Base-by-base conservation (phyloP, 2,113 vertebrate genomes). In the Morone saxatilis region DNA sequence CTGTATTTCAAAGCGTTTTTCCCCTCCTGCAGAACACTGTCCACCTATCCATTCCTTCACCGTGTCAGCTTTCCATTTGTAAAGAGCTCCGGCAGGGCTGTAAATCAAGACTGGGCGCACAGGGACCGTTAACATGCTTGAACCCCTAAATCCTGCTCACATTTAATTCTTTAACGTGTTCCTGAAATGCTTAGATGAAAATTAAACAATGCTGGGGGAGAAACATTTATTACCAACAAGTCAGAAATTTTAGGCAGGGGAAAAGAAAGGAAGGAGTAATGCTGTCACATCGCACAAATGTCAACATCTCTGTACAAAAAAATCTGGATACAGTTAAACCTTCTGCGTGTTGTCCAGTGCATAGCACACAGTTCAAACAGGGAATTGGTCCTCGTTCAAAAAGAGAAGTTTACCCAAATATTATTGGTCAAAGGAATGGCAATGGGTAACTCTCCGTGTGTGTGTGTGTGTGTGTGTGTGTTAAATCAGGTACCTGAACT, bases 181-280 rank as follows among this genome's bases (percentile, higher is more conserved):
- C 41, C 53, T 47, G 51, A 73, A 69, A 83, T 40, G 43, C 45
- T 41, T 10, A n/a, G 57, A 88, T 70, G 75, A 69, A 68, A 82
- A 81, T 83, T 36, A 59, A 83, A 81, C 82, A 11, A 66, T 3
- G 13, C 22, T 5, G 22, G 48, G 68, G 77, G 59, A 77, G 57
- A 86, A 83, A 91, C 83, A 81, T 93, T 93, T 92, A 92, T 91
- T 92, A 89, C 76, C 86, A 88, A 88, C 84, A 51, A 84, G 86
- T 89, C 85, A 81, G 69, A 77, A 82, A 77, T 11, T 67, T 31
- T 57, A 80, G 80, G 59, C 41, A 76, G 10, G 60, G 80, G 48
- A 14, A 71, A 79, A 60, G 61, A 61, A 63, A 75, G 61, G 74
- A 74, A 62, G 62, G 50, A 70, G 41, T 71, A 78, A 86, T 63